Evolutionary conservation across 2,888 invertebrate species (phyloP).

Genomic region (Megastigmus dorsalis): DNA sequence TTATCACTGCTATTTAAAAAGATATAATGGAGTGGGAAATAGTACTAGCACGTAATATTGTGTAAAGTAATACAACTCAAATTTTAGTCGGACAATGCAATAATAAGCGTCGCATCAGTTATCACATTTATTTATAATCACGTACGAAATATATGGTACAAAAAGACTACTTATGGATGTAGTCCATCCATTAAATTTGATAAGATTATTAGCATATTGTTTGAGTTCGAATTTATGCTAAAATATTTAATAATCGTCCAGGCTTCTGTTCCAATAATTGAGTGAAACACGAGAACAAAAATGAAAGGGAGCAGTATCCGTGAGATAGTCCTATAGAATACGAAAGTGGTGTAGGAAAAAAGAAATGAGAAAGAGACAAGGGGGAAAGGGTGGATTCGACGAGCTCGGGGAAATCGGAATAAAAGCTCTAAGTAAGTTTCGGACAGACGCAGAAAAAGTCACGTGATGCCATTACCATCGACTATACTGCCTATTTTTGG

Average conservation of each 20-base stretch:
- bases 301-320: background rate
- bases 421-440: slow-evolving; percentile 11
- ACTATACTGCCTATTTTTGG: slow-evolving; percentile 16
- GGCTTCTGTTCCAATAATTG: background rate
- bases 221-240: no score
- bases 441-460: slow-evolving; percentile 21
- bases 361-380: background rate
- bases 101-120: no score
- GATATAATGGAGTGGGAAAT: no score
- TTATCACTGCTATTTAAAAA: no score
- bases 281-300: background rate
- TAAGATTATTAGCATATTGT: no score
- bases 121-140: no score
- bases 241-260: background rate
- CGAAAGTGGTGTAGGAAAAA: background rate
- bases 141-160: no score
- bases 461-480: background rate
- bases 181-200: no score
- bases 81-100: no score
- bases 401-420: slow-evolving; percentile 13
- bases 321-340: background rate
- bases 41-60: no score
- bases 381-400: background rate
- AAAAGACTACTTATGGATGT: no score
- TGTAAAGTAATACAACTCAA: no score